Conservation (phyloP, 2,888 invertebrate genomes). For the Chelonus formosanus region DNA sequence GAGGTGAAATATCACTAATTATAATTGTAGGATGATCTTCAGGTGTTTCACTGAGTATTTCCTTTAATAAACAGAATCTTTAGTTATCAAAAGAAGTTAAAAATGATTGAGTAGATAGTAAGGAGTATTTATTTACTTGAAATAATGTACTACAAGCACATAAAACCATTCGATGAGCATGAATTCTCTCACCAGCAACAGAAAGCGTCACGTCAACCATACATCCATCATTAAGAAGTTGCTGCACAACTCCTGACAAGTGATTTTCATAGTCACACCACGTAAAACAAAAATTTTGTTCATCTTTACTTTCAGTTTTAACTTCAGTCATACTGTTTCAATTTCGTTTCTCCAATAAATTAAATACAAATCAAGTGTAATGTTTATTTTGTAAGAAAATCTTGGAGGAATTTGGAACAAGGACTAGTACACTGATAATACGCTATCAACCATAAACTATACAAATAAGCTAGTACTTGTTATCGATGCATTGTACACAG, state of each 20-base stretch:
- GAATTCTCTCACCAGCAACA: slow-evolving; percentile 63
- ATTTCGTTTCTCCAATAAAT: slow-evolving; percentile 52
- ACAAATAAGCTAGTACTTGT: too few species aligned
- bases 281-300: slow-evolving; percentile 60
- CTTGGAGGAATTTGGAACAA: slow-evolving; percentile 24
- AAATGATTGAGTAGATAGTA: too few species aligned
- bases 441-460: too few species aligned
- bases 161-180: slow-evolving; percentile 66
- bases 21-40: slow-evolving; percentile 62
- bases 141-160: slow-evolving; percentile 66
- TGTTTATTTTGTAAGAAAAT: slow-evolving; percentile 30
- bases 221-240: slow-evolving; percentile 60
- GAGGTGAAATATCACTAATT: slow-evolving; percentile 60
- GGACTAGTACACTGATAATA: neutral
- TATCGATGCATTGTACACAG: too few species aligned
- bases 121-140: slow-evolving; percentile 53
- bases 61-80: slow-evolving; percentile 49
- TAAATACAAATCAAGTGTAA: slow-evolving; percentile 27
- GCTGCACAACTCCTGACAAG: slow-evolving; percentile 59
- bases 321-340: slow-evolving; percentile 55
- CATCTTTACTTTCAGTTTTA: slow-evolving; percentile 38
- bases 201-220: slow-evolving; percentile 67
- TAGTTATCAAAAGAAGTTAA: neutral
- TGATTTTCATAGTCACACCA: slow-evolving; percentile 64
- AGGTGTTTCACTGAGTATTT: slow-evolving; percentile 57